Conservation (phyloP, 1,140 invertebrate species). For the Holcopasites calliopsidis region DNA sequence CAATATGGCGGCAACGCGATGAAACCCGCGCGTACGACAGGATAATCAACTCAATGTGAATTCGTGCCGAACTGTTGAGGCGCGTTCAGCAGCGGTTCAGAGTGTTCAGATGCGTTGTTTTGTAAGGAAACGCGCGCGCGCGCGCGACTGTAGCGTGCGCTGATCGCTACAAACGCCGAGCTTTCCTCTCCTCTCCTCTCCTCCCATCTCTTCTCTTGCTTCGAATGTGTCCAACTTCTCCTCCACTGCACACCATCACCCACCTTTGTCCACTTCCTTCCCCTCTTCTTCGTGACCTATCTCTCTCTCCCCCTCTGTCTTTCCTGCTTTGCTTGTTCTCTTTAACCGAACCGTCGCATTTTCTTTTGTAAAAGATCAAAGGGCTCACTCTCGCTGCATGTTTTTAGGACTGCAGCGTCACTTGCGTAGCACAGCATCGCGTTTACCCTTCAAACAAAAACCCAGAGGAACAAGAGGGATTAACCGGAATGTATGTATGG, state of each 20-base stretch:
- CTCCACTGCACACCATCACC: slow-evolving; percentile 22
- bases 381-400: slow-evolving; percentile 24
- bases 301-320: neutral
- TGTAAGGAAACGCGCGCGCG: slow-evolving; percentile 61
- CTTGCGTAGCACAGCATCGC: neutral
- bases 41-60: slow-evolving; percentile 67
- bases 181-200: slow-evolving; percentile 27
- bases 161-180: slow-evolving; percentile 50
- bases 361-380: slow-evolving; percentile 10
- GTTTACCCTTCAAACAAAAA: slow-evolving; percentile 21
- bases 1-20: slow-evolving; percentile 63
- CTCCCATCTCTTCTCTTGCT: slow-evolving; percentile 20
- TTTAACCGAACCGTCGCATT: neutral
- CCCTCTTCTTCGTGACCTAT: neutral
- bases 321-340: slow-evolving; percentile 16
- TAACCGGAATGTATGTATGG: slow-evolving; percentile 5
- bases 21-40: slow-evolving; percentile 59
- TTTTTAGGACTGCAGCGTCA: neutral
- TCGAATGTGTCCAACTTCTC: slow-evolving; percentile 35
- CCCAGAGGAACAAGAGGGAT: slow-evolving; percentile 38
- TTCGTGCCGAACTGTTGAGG: slow-evolving; percentile 66
- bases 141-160: slow-evolving; percentile 62
- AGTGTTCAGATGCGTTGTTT: slow-evolving; percentile 70
- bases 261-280: slow-evolving; percentile 38
- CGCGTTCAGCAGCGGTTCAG: slow-evolving; percentile 64